Evolutionary conservation across 2,888 invertebrate species (phyloP), one percentile per base, ranked within the genome.

Genomic region (Melanostoma mellinum): DNA sequence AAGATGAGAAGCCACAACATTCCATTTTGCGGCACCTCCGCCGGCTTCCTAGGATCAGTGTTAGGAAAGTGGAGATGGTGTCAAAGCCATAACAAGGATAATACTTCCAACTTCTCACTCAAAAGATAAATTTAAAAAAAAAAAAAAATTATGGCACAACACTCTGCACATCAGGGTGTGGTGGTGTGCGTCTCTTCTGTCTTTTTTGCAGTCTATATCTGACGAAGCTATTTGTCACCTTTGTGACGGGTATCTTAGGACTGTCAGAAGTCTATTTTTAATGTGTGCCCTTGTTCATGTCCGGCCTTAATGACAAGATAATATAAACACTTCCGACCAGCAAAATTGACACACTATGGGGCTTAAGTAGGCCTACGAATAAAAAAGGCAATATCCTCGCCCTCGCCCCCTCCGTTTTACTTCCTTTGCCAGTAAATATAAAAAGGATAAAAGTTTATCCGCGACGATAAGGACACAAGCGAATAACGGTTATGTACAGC

Each of bases 271-370:
- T 60, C 50, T 67, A 58, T 8, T 9, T 36, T 32, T 40, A 42
- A 20, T 53, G 32, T 33, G 9, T 35, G 36, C 36, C n/a, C 6
- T 53, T 38, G n/a, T 61, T 6, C 63, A 55, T 20, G 20, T 20
- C 20, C 35, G n/a, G 9, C 46, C 10, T 58, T 58, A 74, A 74
- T 74, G 67, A 67, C 50, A 74, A 67, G 65, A 74, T 74, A 67
- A 61, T 63, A 55, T 63, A 67, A 67, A 52, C 56, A 74, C 50
- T 67, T 10, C 33, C 52, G 10, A 6, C 20, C 20, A n/a, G n/a
- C n/a, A 20, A 20, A 20, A 20, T 20, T 20, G 20, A 20, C 20
- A 20, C 20, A 20, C 20, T 20, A 20, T 9, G 20, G 20, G 9
- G 20, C 20, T 20, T 20, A 20, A 8, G 5, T 20, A 33, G 46